Evolutionary conservation across 1,140 invertebrate genomes (phyloP).

Genomic region (Drosophila aff.): DNA sequence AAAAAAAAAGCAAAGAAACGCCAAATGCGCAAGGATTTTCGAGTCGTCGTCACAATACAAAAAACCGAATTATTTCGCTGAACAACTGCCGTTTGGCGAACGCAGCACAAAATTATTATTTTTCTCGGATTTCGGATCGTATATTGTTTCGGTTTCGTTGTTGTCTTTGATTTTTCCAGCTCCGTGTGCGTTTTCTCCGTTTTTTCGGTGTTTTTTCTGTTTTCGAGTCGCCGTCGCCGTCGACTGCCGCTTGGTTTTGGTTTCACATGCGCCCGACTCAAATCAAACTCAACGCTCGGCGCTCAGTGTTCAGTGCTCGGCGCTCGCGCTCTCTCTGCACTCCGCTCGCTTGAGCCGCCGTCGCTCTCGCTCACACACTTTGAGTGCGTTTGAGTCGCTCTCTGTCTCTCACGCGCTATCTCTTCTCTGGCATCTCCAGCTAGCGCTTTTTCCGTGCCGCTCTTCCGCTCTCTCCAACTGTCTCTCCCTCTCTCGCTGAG

Average conservation of each 20-base stretch:
- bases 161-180: conserved; percentile 64
- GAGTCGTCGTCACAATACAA: conserved; percentile 6
- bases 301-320: conserved; percentile 3
- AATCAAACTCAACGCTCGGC: conserved; percentile 25
- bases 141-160: conserved; percentile 44
- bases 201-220: conserved; percentile 23
- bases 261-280: conserved; percentile 51
- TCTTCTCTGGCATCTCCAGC: conserved; percentile 13
- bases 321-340: conserved; percentile 7
- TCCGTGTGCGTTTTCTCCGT: conserved; percentile 41
- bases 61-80: conserved; percentile 10
- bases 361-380: conserved; percentile 15
- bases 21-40: conserved; percentile 1
- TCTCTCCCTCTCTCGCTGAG: background rate
- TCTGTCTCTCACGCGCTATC: background rate
- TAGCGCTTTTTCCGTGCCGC: background rate
- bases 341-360: conserved; percentile 20
- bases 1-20: conserved; percentile 18
- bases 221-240: conserved; percentile 60
- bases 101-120: conserved; percentile 13
- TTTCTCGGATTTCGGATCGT: conserved; percentile 17
- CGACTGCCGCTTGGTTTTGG: conserved; percentile 69
- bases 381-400: conserved; percentile 24
- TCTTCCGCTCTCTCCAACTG: conserved; percentile 7
- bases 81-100: conserved; percentile 24